Percentiles rank a stretch among this genome's conserved stretches.
Evolutionary conservation across 1,140 invertebrate genomes (phyloP).

Genomic region (Dinoponera quadriceps): DNA sequence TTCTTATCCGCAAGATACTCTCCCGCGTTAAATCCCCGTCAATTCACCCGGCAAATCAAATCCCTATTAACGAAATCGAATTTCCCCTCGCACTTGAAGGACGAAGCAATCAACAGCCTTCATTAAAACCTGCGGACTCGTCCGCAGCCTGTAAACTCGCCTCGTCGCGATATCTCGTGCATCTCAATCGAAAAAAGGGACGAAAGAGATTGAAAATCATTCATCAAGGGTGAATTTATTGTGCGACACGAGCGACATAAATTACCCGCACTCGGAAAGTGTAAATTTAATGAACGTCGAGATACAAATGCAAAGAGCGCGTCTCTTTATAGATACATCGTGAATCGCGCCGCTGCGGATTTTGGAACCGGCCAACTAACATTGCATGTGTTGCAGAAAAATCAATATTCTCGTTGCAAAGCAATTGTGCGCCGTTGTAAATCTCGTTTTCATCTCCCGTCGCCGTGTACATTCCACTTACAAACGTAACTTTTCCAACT

Average conservation of each 20-base stretch:
- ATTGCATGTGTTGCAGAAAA: not conserved
- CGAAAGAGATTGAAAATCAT: no score
- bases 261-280: conserved; percentile 23
- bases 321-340: conserved; percentile 12
- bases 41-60: conserved; percentile 15
- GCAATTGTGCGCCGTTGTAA: not conserved
- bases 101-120: conserved; percentile 7
- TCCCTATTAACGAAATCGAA: conserved; percentile 16
- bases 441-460: not conserved
- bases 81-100: conserved; percentile 20
- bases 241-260: not conserved
- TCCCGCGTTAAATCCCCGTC: conserved; percentile 16
- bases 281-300: conserved; percentile 8
- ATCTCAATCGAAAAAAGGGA: not conserved
- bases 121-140: not conserved
- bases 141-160: not conserved
- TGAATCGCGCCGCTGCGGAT: not conserved
- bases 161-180: conserved; percentile 11
- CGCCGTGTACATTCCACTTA: not conserved
- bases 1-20: not conserved
- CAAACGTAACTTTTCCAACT: not conserved
- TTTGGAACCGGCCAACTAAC: conserved; percentile 9
- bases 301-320: not conserved
- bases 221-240: not conserved
- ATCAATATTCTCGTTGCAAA: conserved; percentile 24